Base-by-base conservation (phyloP, 1,140 invertebrate species). In the Macrostomum lignano region DNA sequence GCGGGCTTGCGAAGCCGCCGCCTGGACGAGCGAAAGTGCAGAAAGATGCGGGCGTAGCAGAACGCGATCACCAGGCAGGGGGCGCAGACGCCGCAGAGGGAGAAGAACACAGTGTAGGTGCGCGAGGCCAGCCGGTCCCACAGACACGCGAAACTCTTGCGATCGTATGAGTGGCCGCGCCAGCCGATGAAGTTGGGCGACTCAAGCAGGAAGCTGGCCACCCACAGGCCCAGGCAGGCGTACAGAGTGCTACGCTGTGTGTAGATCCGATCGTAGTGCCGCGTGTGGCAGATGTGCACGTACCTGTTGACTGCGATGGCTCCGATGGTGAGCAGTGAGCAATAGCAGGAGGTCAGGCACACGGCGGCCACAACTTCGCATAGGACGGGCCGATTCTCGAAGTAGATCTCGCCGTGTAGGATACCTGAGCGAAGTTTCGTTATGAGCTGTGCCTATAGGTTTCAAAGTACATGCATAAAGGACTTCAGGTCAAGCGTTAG, bases 331-430 rank as follows among this genome's bases (percentile, higher is more conserved):
- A 50, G 34, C 35, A 54, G 46, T 15, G 49, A 50, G 37, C 47
- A 49, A 39, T 49, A 46, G 33, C 51, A 54, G 6, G 45, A 44
- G 1, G 47, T 50, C 17, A 52, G 35, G 35, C 51, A 54, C 13
- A 51, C 26, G 31, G 40, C 40, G 26, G 46, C 48, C 1, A 54
- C 39, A 0, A 44, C 20, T 17, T 47, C 38, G 38, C 49, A 52
- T 14, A 52, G 29, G 37, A 38, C 39, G n/a, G 41, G 40, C 14
- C 42, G 25, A 10, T 15, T 14, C 6, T 41, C 36, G 37, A 52
- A 52, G 36, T 43, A 52, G 6, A 39, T 35, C 17, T 39, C 29
- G 3, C 42, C 42, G 20, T 24, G n/a, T 9, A 44, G 19, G 7
- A 40, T 31, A 15, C 31, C 32, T 39, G 28, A 3, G 14, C 21